phyloP scores from a whole-genome alignment of 2,797 vertebrate genomes.

The Alcedo atthis region DNA sequence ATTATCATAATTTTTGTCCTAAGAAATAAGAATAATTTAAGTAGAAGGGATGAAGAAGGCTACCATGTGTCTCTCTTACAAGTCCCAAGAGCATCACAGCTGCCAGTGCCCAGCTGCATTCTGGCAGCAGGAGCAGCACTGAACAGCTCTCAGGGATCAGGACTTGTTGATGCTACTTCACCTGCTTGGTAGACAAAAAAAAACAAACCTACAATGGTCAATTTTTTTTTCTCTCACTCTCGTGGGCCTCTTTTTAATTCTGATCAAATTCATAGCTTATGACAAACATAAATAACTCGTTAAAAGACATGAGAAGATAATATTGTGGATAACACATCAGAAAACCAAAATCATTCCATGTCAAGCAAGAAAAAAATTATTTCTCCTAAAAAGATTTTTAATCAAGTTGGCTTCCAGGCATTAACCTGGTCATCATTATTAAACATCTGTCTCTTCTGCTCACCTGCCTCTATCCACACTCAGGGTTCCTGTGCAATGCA shows the following conservation, averaged over 20 bases:
- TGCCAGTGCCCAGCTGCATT: background rate
- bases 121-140: accelerated
- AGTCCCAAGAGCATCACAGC: background rate
- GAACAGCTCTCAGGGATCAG: background rate
- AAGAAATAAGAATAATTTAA: background rate
- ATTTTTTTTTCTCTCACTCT: background rate
- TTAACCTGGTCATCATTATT: background rate
- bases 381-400: background rate
- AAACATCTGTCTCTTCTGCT: background rate
- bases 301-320: background rate
- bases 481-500: background rate
- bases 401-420: background rate
- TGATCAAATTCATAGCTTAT: background rate
- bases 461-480: background rate
- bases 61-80: background rate
- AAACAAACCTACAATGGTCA: background rate
- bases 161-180: background rate
- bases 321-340: background rate
- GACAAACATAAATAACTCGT: background rate
- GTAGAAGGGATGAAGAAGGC: background rate
- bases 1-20: background rate
- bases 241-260: background rate
- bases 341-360: background rate
- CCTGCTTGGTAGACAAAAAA: background rate
- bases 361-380: background rate